Percentiles rank a stretch among this genome's conserved stretches.
These are phyloP conservation scores for Scytalopus superciliaris DNA, from an alignment of 2,113 vertebrate species.

Conservation along the genomic window DNA sequence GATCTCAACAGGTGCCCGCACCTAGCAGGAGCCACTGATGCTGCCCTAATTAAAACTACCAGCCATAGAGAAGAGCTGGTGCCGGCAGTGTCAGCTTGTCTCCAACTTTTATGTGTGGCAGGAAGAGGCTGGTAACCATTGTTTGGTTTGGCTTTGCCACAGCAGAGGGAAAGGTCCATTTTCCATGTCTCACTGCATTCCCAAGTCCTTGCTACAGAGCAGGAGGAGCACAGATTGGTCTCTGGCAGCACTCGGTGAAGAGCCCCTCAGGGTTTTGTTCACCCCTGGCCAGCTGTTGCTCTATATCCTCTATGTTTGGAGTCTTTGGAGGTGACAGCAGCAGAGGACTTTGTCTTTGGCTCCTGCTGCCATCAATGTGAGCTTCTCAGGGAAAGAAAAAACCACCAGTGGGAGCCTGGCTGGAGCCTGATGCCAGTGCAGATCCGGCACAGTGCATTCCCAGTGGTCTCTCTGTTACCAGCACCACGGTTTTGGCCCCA, in stretches of 20 bases:
- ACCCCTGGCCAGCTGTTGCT: background rate
- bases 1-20: rapidly evolving
- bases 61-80: rapidly evolving
- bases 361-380: background rate
- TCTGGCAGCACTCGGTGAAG: rapidly evolving
- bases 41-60: background rate
- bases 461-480: background rate
- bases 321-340: background rate
- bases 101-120: background rate
- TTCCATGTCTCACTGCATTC: rapidly evolving
- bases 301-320: background rate
- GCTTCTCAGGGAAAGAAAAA: background rate
- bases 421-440: background rate
- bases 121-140: background rate
- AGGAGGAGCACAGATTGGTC: background rate
- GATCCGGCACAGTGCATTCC: background rate
- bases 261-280: background rate
- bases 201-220: background rate
- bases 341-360: background rate
- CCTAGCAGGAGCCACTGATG: rapidly evolving
- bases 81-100: rapidly evolving
- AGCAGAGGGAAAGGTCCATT: background rate
- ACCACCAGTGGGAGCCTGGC: background rate
- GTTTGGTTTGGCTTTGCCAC: background rate
- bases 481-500: background rate